Percentiles rank a stretch among this genome's conserved stretches.
These are phyloP conservation scores for Verasper variegatus DNA, from an alignment of 2,113 vertebrate genomes.

Conservation along the genomic window DNA sequence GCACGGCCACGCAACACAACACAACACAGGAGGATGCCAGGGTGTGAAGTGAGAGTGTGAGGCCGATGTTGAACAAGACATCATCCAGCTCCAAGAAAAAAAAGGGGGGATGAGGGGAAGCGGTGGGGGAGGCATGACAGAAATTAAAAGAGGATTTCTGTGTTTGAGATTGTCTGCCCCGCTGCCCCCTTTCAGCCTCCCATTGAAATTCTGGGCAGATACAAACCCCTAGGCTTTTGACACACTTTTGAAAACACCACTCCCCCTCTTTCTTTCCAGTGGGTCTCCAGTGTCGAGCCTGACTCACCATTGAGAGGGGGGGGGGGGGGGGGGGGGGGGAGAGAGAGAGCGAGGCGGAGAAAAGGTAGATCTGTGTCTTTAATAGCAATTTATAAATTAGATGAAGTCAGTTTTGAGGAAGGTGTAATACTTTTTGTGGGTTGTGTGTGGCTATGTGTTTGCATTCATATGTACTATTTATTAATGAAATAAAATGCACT, in stretches of 20 bases:
- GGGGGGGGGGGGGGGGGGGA: background rate
- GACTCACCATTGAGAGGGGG: slow-evolving; percentile 82
- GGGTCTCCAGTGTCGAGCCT: slow-evolving; percentile 85
- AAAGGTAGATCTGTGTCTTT: slow-evolving; percentile 41
- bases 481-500: no score
- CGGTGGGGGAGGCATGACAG: slow-evolving; percentile 81
- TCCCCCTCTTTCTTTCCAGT: slow-evolving; percentile 84
- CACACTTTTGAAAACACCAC: slow-evolving; percentile 90
- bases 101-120: slow-evolving; percentile 54
- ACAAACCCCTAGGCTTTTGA: slow-evolving; percentile 92
- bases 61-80: slow-evolving; percentile 87
- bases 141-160: slow-evolving; percentile 91
- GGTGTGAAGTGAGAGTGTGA: slow-evolving; percentile 68
- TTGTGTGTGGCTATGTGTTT: slow-evolving; percentile 11
- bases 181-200: slow-evolving; percentile 86
- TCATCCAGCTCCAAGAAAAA: slow-evolving; percentile 85
- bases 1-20: slow-evolving; percentile 60
- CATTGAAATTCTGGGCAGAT: slow-evolving; percentile 92
- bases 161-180: slow-evolving; percentile 86
- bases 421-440: background rate
- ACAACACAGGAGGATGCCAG: slow-evolving; percentile 73
- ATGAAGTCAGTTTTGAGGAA: slow-evolving; percentile 30
- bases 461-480: no score
- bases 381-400: slow-evolving; percentile 40
- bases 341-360: slow-evolving; percentile 25